These are phyloP conservation scores for Ceratothoa steindachneri DNA, from an alignment of 2,888 invertebrate genomes.

Conservation along the genomic window DNA sequence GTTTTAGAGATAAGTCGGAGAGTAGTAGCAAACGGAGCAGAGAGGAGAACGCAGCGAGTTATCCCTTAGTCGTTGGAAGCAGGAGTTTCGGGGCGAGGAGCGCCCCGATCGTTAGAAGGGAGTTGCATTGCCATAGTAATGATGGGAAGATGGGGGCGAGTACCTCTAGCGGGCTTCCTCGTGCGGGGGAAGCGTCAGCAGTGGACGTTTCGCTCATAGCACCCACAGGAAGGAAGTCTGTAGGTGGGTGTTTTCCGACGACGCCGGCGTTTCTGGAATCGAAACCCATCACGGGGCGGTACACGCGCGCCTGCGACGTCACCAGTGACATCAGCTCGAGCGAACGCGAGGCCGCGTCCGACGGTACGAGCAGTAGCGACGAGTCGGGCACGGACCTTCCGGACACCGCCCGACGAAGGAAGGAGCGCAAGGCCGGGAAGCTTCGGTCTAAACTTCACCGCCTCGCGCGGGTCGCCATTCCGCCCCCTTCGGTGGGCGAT, in stretches of 20 bases:
- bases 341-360: constrained; percentile 26
- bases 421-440: not conserved
- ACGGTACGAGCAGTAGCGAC: constrained; percentile 36
- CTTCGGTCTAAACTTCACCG: not conserved
- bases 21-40: not conserved
- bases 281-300: not conserved
- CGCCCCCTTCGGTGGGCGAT: constrained; percentile 15
- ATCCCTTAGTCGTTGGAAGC: not conserved
- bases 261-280: no score
- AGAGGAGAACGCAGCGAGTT: not conserved
- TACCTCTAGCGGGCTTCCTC: not conserved
- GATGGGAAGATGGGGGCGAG: not conserved
- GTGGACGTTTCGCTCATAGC: not conserved
- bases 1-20: constrained; percentile 51
- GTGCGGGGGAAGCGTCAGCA: not conserved
- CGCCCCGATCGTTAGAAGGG: no score
- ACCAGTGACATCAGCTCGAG: constrained; percentile 32
- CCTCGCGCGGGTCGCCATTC: not conserved
- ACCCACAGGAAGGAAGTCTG: no score
- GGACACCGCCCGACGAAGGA: constrained; percentile 14
- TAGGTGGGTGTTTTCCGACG: no score
- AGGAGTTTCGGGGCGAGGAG: not conserved
- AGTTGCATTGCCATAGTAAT: not conserved
- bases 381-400: constrained; percentile 39
- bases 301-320: constrained; percentile 1